These are phyloP conservation scores for Trachelus stipa DNA, from an alignment of 2,888 invertebrate genomes.

Conservation along the genomic window DNA sequence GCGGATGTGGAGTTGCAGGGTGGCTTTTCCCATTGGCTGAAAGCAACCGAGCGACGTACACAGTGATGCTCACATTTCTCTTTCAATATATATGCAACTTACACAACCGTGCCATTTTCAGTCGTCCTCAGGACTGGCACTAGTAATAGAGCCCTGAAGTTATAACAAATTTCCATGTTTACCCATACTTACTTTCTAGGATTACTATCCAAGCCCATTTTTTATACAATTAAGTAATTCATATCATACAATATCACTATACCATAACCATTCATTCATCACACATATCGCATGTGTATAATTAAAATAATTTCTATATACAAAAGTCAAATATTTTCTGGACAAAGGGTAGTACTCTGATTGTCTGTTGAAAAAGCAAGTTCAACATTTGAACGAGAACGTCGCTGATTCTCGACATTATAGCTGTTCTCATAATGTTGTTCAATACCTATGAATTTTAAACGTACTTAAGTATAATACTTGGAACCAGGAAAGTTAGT, in stretches of 20 bases:
- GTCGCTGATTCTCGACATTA: neutral
- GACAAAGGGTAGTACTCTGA: neutral
- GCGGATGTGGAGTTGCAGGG: conserved; percentile 41
- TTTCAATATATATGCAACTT: conserved; percentile 35
- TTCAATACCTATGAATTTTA: neutral
- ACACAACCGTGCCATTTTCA: conserved; percentile 41
- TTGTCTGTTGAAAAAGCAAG: neutral
- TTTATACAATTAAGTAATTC: neutral
- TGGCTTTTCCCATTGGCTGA: conserved; percentile 43
- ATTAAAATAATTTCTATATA: neutral
- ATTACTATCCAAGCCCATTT: neutral
- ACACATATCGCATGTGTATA: neutral
- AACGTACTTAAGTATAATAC: neutral
- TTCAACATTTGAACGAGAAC: neutral
- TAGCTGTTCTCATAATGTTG: neutral
- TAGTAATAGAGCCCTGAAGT: neutral
- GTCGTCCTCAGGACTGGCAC: conserved; percentile 42
- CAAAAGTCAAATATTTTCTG: neutral
- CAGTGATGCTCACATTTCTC: conserved; percentile 34
- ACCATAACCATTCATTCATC: neutral
- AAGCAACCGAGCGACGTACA: conserved; percentile 41
- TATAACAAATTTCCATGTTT: neutral
- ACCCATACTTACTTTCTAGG: neutral
- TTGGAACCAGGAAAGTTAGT: neutral
- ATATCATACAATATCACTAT: neutral